phyloP scores from a whole-genome alignment of 2,113 vertebrate species.

The Cheirogaleus medius region DNA sequence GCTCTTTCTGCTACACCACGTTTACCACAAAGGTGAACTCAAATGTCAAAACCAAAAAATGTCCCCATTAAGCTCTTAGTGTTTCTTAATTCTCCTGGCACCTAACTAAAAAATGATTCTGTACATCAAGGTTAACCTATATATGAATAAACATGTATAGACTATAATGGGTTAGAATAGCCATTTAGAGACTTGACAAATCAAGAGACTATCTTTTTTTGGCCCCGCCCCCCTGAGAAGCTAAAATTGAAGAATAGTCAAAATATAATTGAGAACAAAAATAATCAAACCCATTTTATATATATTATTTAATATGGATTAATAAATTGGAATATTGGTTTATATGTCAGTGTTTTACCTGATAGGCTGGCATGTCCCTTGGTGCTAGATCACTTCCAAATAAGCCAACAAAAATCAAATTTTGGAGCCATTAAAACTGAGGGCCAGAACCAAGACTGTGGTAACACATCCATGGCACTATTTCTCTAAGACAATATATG shows the following conservation, averaged over 20 bases:
- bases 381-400: background rate
- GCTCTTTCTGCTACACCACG: background rate
- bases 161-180: background rate
- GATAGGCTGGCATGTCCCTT: background rate
- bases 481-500: background rate
- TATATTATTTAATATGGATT: background rate
- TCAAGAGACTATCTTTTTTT: background rate
- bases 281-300: background rate
- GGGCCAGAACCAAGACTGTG: background rate
- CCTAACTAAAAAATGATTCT: background rate
- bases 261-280: slow-evolving; percentile 22
- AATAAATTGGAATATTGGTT: background rate
- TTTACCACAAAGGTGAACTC: slow-evolving; percentile 26
- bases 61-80: background rate
- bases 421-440: slow-evolving; percentile 31
- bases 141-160: background rate
- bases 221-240: background rate
- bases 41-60: slow-evolving; percentile 33
- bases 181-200: slow-evolving; percentile 2
- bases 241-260: background rate
- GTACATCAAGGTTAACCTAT: background rate
- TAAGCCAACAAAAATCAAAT: slow-evolving; percentile 12
- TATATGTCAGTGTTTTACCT: background rate
- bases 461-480: background rate
- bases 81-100: background rate